Conservation (phyloP, 1,140 invertebrate species). For the Chrysomallon squamiferum region DNA sequence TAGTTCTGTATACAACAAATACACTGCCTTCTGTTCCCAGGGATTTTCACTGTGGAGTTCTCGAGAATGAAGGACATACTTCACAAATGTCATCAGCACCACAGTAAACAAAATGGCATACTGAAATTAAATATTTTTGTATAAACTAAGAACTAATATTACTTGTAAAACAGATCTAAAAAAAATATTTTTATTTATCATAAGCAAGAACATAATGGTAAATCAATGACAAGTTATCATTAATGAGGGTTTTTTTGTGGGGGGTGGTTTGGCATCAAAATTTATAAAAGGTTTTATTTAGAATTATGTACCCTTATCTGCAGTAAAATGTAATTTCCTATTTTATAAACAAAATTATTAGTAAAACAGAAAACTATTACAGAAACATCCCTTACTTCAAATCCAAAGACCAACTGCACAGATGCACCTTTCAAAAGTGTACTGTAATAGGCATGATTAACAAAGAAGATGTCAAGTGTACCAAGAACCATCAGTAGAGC, state of each 20-base stretch:
- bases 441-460: constrained; percentile 92
- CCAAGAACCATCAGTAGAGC: constrained; percentile 81
- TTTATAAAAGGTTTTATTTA: no score
- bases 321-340: no score
- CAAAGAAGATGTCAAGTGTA: constrained; percentile 85
- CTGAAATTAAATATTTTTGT: constrained; percentile 58
- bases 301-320: no score
- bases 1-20: constrained; percentile 94
- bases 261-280: no score
- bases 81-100: constrained; percentile 91
- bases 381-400: constrained; percentile 74
- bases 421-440: constrained; percentile 95
- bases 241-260: no score
- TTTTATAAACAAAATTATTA: no score
- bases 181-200: no score
- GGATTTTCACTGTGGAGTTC: constrained; percentile 95
- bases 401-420: constrained; percentile 98
- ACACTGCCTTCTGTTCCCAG: constrained; percentile 99
- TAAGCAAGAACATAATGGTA: no score
- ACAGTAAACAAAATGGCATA: constrained; percentile 97
- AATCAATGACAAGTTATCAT: no score
- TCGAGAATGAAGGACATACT: constrained; percentile 93
- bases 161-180: no score
- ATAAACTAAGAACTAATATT: no score
- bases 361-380: no score